phyloP scores from a whole-genome alignment of 2,113 vertebrate genomes.

The Actenoides lindsayi region DNA sequence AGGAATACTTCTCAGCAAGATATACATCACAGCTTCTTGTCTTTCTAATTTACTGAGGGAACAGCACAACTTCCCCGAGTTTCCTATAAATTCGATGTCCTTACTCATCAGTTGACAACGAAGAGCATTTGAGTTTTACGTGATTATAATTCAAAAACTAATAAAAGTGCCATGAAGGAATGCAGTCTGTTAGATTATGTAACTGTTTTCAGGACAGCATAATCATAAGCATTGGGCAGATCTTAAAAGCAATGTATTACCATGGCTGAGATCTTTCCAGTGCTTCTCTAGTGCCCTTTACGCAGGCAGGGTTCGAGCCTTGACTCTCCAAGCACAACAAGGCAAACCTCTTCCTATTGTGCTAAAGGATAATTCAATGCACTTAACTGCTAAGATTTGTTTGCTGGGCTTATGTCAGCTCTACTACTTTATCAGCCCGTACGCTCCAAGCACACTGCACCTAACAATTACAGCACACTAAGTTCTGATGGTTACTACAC shows the following conservation, averaged over 20 bases:
- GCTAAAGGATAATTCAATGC: not conserved
- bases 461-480: not conserved
- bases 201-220: not conserved
- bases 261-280: not conserved
- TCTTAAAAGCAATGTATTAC: not conserved
- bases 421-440: not conserved
- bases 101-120: not conserved
- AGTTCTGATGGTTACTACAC: not conserved
- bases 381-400: not conserved
- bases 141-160: not conserved
- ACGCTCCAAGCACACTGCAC: not conserved
- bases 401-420: not conserved
- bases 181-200: not conserved
- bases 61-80: not conserved
- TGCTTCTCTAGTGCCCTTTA: not conserved
- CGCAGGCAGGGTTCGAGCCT: not conserved
- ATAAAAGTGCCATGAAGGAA: not conserved
- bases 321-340: not conserved
- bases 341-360: not conserved
- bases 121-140: not conserved
- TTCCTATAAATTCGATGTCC: not conserved
- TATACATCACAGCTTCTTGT: not conserved
- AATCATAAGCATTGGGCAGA: not conserved
- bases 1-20: not conserved
- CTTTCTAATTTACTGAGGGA: not conserved